These are phyloP conservation scores for Hemitrygon akajei DNA, from an alignment of 2,797 vertebrate species.

Conservation along the genomic window DNA sequence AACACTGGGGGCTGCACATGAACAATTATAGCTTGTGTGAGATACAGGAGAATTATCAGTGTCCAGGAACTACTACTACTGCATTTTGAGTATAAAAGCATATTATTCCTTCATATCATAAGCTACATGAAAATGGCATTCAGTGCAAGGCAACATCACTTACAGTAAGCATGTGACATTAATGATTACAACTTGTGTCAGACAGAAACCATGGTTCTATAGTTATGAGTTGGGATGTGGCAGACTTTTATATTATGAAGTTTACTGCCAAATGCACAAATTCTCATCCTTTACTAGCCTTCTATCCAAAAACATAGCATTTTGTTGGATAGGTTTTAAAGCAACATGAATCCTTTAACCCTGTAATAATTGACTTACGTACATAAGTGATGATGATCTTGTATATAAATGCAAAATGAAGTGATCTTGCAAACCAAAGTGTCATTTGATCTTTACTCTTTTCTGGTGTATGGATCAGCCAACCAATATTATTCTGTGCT, in stretches of 20 bases:
- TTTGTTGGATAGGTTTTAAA: neutral
- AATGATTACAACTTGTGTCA: neutral
- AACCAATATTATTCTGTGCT: neutral
- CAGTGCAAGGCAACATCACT: neutral
- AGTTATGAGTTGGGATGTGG: neutral
- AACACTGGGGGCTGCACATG: neutral
- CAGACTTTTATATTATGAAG: neutral
- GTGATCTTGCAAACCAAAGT: neutral
- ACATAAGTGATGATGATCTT: neutral
- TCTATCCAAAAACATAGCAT: neutral
- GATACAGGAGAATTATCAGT: neutral
- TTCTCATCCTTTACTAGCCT: neutral
- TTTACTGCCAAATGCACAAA: neutral
- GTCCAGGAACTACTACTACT: neutral
- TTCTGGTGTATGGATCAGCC: neutral
- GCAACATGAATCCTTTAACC: neutral
- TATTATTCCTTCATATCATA: neutral
- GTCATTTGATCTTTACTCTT: constrained; percentile 13
- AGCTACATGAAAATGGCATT: neutral
- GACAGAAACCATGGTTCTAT: neutral
- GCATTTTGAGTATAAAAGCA: neutral
- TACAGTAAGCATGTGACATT: neutral
- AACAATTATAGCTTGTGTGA: neutral
- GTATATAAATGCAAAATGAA: neutral
- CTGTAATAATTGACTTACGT: neutral